A percentile compares a stretch with the other conserved stretches of the same genome.
Conservation (phyloP, 2,888 invertebrate species). For the Drosophila mulleri region DNA sequence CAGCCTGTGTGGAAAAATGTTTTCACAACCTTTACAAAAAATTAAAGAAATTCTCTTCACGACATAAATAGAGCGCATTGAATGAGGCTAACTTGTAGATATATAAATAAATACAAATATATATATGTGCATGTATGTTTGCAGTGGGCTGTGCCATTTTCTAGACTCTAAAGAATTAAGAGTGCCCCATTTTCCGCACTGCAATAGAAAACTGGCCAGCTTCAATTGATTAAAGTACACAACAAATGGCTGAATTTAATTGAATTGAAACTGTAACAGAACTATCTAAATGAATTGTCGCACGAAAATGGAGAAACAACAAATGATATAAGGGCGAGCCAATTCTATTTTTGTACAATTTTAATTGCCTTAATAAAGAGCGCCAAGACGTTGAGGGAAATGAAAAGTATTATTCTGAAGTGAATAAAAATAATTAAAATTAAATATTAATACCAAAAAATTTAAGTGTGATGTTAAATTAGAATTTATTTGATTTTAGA, state of each 20-base stretch:
- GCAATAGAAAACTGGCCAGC: constrained; percentile 27
- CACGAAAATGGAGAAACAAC: background rate
- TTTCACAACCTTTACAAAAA: constrained; percentile 62
- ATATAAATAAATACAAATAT: background rate
- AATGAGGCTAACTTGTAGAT: constrained; percentile 33
- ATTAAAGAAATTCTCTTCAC: constrained; percentile 26
- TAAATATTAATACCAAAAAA: background rate
- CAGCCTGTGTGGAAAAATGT: constrained; percentile 32
- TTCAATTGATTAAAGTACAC: constrained; percentile 44
- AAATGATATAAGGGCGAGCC: background rate
- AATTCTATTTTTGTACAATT: background rate
- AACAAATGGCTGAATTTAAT: constrained; percentile 37
- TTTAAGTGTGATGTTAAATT: background rate
- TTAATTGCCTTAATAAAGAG: background rate
- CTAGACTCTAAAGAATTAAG: constrained; percentile 8
- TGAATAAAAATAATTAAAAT: background rate
- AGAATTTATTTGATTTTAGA: background rate
- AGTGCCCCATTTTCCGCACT: constrained; percentile 17
- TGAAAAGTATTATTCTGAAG: background rate
- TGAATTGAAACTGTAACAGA: constrained; percentile 48
- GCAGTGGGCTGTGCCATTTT: constrained; percentile 18
- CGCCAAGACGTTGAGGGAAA: background rate
- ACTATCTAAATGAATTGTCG: constrained; percentile 13
- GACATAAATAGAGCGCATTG: constrained; percentile 38
- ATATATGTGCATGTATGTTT: background rate